phyloP scores from a whole-genome alignment of 2,113 vertebrate species.

The Sisor rabdophorus region DNA sequence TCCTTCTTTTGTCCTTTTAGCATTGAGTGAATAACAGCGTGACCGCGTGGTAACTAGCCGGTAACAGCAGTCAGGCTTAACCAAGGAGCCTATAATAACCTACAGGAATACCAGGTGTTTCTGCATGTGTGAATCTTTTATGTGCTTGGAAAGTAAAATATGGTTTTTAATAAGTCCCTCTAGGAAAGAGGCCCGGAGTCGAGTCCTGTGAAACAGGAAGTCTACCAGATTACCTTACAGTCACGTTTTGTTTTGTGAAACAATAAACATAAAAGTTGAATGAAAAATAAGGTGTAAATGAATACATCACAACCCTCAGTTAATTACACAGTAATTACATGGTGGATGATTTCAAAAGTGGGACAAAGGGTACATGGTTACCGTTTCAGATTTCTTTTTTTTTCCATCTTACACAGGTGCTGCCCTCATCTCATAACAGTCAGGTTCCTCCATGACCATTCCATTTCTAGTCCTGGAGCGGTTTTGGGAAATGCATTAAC shows the following conservation, averaged over 20 bases:
- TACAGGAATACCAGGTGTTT: conserved; percentile 63
- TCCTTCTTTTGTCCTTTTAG: neutral
- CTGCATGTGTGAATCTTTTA: conserved; percentile 60
- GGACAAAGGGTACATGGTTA: conserved; percentile 9
- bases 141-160: conserved; percentile 62
- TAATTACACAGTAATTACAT: conserved; percentile 11
- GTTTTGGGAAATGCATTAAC: conserved; percentile 48
- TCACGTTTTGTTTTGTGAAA: conserved; percentile 47
- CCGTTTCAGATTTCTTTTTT: neutral
- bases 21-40: neutral
- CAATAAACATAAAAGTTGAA: conserved; percentile 32
- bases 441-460: conserved; percentile 8
- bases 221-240: conserved; percentile 52
- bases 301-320: conserved; percentile 26
- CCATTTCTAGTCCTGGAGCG: conserved; percentile 27
- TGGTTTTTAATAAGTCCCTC: conserved; percentile 72
- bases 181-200: conserved; percentile 58
- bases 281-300: conserved; percentile 19
- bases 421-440: conserved; percentile 27
- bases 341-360: neutral
- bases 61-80: conserved; percentile 30
- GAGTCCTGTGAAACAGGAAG: conserved; percentile 58
- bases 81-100: conserved; percentile 47
- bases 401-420: conserved; percentile 19
- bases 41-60: conserved; percentile 14